These are phyloP conservation scores for Danio choprae DNA, from an alignment of 2,797 vertebrate genomes.

Conservation along the genomic window DNA sequence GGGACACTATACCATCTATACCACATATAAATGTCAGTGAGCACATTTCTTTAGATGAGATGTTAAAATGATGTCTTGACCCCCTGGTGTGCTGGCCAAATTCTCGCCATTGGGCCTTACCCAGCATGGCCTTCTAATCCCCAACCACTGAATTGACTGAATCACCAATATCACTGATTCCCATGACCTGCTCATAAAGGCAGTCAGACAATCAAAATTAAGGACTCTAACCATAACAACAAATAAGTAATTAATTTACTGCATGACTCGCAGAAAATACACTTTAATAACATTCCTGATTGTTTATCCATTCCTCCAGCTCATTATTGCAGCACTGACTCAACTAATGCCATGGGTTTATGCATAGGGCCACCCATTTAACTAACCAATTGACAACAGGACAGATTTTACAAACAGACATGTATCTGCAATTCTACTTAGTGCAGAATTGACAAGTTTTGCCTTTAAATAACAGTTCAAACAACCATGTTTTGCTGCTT, in stretches of 20 bases:
- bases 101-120: no score
- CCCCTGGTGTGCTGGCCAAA: no score
- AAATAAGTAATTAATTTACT: neutral
- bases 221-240: no score
- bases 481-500: neutral
- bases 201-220: no score
- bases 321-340: neutral
- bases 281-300: neutral
- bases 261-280: neutral
- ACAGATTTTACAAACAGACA: neutral
- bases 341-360: neutral
- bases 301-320: neutral
- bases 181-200: no score
- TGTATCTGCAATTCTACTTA: neutral
- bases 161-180: no score
- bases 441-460: neutral
- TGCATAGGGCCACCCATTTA: neutral
- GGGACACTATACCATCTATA: no score
- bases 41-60: no score
- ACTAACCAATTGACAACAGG: neutral
- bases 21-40: no score
- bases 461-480: conserved; percentile 8
- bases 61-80: no score
- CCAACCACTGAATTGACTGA: no score
- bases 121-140: no score